These are phyloP conservation scores for Piezodorus guildinii DNA, from an alignment of 1,140 invertebrate genomes.

Conservation along the genomic window DNA sequence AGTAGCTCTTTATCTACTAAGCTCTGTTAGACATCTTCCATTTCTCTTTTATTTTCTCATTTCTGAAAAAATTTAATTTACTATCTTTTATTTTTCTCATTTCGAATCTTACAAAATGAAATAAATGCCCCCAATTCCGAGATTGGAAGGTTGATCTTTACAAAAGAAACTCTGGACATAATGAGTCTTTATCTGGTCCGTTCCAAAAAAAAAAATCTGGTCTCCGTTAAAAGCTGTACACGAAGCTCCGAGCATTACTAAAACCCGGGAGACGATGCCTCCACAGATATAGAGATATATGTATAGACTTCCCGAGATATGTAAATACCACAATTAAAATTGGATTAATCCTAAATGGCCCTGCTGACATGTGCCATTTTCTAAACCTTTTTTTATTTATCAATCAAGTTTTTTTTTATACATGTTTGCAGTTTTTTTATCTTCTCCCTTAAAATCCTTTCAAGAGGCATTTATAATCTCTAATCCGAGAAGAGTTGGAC, in stretches of 20 bases:
- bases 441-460: too few species aligned
- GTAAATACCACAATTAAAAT: slow-evolving; percentile 9
- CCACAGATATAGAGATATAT: neutral
- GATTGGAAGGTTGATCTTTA: slow-evolving; percentile 3
- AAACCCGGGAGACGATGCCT: neutral
- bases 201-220: neutral
- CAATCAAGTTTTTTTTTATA: too few species aligned
- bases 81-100: too few species aligned
- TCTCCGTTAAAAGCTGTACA: slow-evolving; percentile 1
- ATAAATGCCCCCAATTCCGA: neutral
- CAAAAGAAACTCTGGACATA: neutral
- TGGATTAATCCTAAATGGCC: slow-evolving; percentile 4
- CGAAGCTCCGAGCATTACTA: neutral
- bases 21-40: too few species aligned
- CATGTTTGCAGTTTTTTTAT: too few species aligned
- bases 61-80: too few species aligned
- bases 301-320: neutral
- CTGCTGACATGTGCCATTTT: slow-evolving; percentile 1
- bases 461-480: too few species aligned
- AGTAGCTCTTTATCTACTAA: too few species aligned
- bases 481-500: too few species aligned
- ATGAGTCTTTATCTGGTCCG: neutral
- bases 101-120: neutral
- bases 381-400: neutral
- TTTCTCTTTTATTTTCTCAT: too few species aligned